Evolutionary conservation across 2,797 vertebrate genomes (phyloP), one percentile per base, ranked within the genome.

Genomic region (Phyllotis vaccarum): DNA sequence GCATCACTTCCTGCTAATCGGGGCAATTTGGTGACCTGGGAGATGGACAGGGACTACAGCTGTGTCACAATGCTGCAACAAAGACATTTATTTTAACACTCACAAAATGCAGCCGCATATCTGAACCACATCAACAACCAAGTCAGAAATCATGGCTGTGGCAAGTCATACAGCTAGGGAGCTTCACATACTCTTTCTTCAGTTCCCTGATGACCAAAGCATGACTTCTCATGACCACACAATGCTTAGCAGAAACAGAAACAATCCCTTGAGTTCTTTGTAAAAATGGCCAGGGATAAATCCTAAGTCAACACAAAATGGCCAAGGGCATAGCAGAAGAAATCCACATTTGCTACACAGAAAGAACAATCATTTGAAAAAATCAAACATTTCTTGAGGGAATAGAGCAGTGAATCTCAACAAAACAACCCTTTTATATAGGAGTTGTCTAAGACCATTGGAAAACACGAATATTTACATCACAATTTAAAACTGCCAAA

Each of bases 221-320:
- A 72, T 87, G 92, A 95, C 93, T 93, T 97, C 96, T 94, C 93
- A 80, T 85, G 79, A 91, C 93, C 86, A 93, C 89, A 93, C 27
- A 86, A 75, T 34, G 96, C 98, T 96, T 95, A 92, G 66, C 94
- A 95, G 29, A 68, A 90, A 97, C 22, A 58, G 80, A 97, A 94
- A 95, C 86, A 43, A 11, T 86, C 62, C 90, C 86, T 86, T 79
- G 46, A 52, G 92, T 58, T 87, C 90, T 96, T n/a, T 78, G 34
- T 8, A 86, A 80, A 96, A 97, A 95, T 29, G 64, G 86, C 86
- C 60, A 95, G 93, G 52, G 64, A 93, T 85, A 96, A 96, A 80
- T 40, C 76, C 92, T 95, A 81, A 85, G 86, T 80, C 94, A 97
- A 96, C 93, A 97, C 58, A 58, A 86, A 94, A 83, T 31, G 80